Evolutionary conservation across 2,888 invertebrate species (phyloP).

Genomic region (Xylota segnis): DNA sequence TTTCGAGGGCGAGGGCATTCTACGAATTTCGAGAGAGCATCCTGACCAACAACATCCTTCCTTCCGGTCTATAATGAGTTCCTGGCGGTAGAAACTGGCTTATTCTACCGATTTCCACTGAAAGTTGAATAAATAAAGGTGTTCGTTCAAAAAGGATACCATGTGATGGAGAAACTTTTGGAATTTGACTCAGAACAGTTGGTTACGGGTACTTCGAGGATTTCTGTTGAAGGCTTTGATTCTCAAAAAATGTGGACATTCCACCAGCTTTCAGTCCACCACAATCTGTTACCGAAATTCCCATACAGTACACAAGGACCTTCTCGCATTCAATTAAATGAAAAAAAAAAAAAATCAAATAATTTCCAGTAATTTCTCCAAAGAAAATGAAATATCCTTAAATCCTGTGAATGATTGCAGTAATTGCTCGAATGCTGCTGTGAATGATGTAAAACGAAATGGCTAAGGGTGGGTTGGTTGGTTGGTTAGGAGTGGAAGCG

Average conservation of each 20-base stretch:
- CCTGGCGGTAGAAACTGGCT: background rate
- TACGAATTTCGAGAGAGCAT: too few relatives aligned
- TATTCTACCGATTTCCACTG: background rate
- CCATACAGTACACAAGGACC: background rate
- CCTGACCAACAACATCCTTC: constrained; percentile 55
- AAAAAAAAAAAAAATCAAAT: constrained; percentile 5
- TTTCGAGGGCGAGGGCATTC: constrained; percentile 28
- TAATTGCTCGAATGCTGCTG: constrained; percentile 54
- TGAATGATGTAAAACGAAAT: constrained; percentile 46
- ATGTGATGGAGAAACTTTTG: background rate
- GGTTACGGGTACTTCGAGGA: too few relatives aligned
- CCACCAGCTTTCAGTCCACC: background rate
- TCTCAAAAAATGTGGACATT: too few relatives aligned
- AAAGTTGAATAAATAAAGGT: background rate
- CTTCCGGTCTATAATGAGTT: constrained; percentile 62
- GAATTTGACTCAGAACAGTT: background rate
- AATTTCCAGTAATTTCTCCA: background rate
- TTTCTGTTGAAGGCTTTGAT: too few relatives aligned
- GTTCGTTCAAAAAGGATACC: background rate
- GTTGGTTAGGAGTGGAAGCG: too few relatives aligned
- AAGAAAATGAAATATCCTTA: constrained; percentile 41
- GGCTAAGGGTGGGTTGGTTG: background rate
- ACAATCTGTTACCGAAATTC: background rate
- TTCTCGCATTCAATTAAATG: constrained; percentile 10
- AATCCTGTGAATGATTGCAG: constrained; percentile 60